Percentiles rank a stretch among this genome's conserved stretches.
Evolutionary conservation across 2,113 vertebrate genomes (phyloP).

Genomic region (Oenanthe melanoleuca): DNA sequence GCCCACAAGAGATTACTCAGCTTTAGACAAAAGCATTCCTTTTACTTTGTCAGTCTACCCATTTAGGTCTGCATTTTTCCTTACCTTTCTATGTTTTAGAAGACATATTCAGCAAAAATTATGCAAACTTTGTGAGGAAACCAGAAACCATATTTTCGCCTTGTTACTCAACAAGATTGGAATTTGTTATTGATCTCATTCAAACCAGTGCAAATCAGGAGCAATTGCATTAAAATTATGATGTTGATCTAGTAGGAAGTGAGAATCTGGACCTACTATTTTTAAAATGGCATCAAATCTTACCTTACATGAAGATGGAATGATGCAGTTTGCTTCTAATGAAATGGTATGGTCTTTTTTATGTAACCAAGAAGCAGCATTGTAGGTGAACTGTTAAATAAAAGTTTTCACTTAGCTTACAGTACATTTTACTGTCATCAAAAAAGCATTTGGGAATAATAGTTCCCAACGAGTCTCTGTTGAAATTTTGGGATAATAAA

Average conservation of each 20-base stretch:
- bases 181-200: not conserved
- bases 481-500: conserved; percentile 67
- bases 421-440: conserved; percentile 64
- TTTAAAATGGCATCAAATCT: not conserved
- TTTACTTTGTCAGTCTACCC: not conserved
- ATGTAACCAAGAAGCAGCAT: not conserved
- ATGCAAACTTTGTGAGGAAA: not conserved
- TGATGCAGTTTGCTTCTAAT: not conserved
- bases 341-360: conserved; percentile 7
- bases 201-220: not conserved
- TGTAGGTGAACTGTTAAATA: conserved; percentile 29
- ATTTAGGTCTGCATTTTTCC: not conserved
- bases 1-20: not conserved
- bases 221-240: not conserved
- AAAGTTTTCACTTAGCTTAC: conserved; percentile 60
- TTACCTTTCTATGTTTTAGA: not conserved
- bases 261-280: not conserved
- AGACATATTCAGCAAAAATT: not conserved
- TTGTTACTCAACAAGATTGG: not conserved
- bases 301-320: not conserved
- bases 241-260: not conserved
- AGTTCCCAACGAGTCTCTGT: conserved; percentile 35
- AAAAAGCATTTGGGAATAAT: conserved; percentile 54
- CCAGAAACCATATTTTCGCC: not conserved
- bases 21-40: not conserved